Evolutionary conservation across 1,140 invertebrate species (phyloP), one percentile per base, ranked within the genome.

Genomic region (Sarcophaga peregrina): DNA sequence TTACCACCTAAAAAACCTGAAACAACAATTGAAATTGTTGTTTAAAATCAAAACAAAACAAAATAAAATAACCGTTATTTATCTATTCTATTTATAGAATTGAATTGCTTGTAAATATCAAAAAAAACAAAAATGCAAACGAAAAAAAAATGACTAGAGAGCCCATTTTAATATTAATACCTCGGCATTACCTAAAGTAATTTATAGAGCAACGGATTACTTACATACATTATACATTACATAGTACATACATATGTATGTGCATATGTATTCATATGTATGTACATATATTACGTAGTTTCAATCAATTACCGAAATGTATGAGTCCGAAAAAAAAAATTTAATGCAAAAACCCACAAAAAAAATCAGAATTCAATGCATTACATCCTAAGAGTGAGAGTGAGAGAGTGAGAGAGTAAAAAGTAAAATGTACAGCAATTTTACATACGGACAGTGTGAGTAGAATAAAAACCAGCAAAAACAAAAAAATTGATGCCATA

Each of bases 281-380:
- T n/a, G n/a, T n/a, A n/a, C 9, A 74, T 10, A 74, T 46, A 17
- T 78, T 78, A 50, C 75, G 48, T 78, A 50, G 75, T 78, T 78
- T 78, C 75, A 78, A 78, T 78, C 75, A 78, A 78, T 78, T 78
- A 78, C 75, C 75, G 6, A 78, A 78, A 78, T 78, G 75, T 50
- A 50, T 20, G 17, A 47, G 45, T 75, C 45, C 73, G 8, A 47
- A n/a, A n/a, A n/a, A n/a, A n/a, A n/a, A n/a, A n/a, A n/a, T n/a
- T n/a, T n/a, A n/a, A n/a, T n/a, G n/a, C 74, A 76, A 78, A 78
- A 78, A 78, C n/a, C n/a, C n/a, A 20, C 48, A 50, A 78, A 78
- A 75, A 75, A 50, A n/a, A n/a, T n/a, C n/a, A n/a, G 50, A 78
- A 5, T 17, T 78, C 75, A 78, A 17, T 17, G 58, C 20, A 25